Percentiles rank a stretch among this genome's conserved stretches.
Conservation (phyloP, 2,113 vertebrate genomes). For the Progne subis region DNA sequence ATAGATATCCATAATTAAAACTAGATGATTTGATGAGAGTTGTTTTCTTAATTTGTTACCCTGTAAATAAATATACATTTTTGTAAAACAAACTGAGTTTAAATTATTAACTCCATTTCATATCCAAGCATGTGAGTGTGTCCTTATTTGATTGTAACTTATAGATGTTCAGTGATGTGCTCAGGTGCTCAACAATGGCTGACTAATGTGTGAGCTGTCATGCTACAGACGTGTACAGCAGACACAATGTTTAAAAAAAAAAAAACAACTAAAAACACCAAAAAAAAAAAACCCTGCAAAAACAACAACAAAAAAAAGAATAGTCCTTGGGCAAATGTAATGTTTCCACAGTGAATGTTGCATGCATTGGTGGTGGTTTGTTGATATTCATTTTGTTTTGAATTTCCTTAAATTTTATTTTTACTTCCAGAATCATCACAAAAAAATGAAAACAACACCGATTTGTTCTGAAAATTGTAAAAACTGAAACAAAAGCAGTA, state of each 20-base stretch:
- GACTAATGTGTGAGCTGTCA: slow-evolving; percentile 81
- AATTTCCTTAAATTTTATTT: slow-evolving; percentile 65
- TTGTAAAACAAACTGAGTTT: slow-evolving; percentile 85
- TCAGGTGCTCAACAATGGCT: slow-evolving; percentile 81
- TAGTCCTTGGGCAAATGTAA: slow-evolving; percentile 84
- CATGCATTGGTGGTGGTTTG: slow-evolving; percentile 92
- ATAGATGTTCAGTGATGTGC: slow-evolving; percentile 84
- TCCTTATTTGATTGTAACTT: slow-evolving; percentile 81
- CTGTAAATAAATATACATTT: slow-evolving; percentile 89
- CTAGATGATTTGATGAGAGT: slow-evolving; percentile 77
- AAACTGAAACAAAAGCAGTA: slow-evolving; percentile 77
- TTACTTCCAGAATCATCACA: slow-evolving; percentile 79
- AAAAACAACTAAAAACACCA: neutral
- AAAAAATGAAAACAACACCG: slow-evolving; percentile 45
- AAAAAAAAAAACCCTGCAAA: slow-evolving; percentile 52
- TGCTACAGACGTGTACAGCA: slow-evolving; percentile 76
- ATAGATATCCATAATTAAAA: slow-evolving; percentile 73
- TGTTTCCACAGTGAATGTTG: slow-evolving; percentile 95
- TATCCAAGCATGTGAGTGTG: slow-evolving; percentile 92
- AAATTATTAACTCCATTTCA: slow-evolving; percentile 80
- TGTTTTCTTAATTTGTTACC: slow-evolving; percentile 82
- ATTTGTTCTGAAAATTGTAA: slow-evolving; percentile 78
- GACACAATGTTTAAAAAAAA: slow-evolving; percentile 73
- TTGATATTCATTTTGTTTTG: slow-evolving; percentile 71
- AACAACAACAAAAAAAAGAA: slow-evolving; percentile 21